Conservation (phyloP, 2,113 vertebrate species). For the Spermophilus dauricus region DNA sequence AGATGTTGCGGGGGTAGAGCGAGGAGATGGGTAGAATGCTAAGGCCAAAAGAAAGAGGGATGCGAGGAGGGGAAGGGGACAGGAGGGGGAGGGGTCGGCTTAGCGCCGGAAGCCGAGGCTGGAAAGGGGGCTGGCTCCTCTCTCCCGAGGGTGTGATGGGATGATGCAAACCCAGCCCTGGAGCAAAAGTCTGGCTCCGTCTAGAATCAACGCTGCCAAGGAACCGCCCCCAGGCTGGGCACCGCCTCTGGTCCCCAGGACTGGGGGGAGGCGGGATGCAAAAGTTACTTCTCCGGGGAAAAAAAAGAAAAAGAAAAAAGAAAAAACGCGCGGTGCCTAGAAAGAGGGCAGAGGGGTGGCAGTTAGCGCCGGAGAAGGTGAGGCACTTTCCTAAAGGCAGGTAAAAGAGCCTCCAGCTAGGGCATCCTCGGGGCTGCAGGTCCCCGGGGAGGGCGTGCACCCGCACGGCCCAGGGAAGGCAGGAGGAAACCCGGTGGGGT, state of each 20-base stretch:
- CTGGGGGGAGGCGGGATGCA: slow-evolving; percentile 64
- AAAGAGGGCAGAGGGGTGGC: not conserved
- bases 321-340: not conserved
- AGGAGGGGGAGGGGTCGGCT: not conserved
- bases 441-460: not conserved
- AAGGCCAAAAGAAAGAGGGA: not conserved
- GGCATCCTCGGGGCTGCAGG: not conserved
- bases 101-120: slow-evolving; percentile 68
- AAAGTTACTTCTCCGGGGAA: slow-evolving; percentile 77
- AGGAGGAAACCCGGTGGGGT: not conserved
- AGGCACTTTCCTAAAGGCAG: not conserved
- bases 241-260: slow-evolving; percentile 75
- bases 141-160: slow-evolving; percentile 53
- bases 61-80: not conserved
- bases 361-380: not conserved
- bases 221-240: slow-evolving; percentile 78
- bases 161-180: slow-evolving; percentile 77
- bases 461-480: not conserved
- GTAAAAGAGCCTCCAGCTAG: not conserved
- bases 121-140: slow-evolving; percentile 49
- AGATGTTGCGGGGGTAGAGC: not conserved
- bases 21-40: rapidly evolving
- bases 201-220: slow-evolving; percentile 49
- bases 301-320: not conserved
- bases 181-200: slow-evolving; percentile 80